Percentiles rank a stretch among this genome's conserved stretches.
Conservation (phyloP, 1,140 invertebrate species). For the Ceratitis capitata region DNA sequence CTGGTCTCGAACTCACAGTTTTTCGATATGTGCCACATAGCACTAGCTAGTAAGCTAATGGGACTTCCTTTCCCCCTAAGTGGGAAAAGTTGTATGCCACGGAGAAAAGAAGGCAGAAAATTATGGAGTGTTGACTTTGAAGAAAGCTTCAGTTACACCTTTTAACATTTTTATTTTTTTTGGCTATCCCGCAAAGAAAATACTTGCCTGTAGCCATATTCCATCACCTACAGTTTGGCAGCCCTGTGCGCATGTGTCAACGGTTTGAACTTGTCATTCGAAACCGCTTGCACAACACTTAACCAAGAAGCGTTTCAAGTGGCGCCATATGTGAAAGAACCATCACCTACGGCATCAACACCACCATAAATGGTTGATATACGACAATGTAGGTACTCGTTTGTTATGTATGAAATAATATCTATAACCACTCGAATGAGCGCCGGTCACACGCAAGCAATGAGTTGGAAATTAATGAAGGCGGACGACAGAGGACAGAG, state of each 20-base stretch:
- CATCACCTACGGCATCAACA: background rate
- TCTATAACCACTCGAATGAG: background rate
- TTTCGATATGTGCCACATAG: too few species aligned
- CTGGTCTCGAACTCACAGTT: too few species aligned
- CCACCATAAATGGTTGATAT: background rate
- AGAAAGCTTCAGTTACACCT: too few species aligned
- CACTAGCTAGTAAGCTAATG: too few species aligned
- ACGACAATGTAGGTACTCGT: too few species aligned
- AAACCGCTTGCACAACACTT: background rate
- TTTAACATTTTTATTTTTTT: too few species aligned
- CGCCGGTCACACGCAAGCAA: slow-evolving; percentile 40
- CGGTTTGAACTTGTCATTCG: background rate
- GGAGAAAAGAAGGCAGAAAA: too few species aligned
- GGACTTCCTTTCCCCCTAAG: too few species aligned
- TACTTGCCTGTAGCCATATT: too few species aligned
- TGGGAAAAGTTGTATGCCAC: too few species aligned
- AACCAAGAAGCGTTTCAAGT: slow-evolving; percentile 25
- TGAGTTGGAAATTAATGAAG: slow-evolving; percentile 60
- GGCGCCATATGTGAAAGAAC: slow-evolving; percentile 26
- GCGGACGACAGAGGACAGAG: slow-evolving; percentile 52
- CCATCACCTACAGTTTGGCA: background rate
- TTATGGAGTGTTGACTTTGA: too few species aligned
- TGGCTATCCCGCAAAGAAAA: too few species aligned
- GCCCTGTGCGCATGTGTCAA: background rate
- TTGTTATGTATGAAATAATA: background rate